phyloP scores from a whole-genome alignment of 2,113 vertebrate genomes.

The Jaculus jaculus region DNA sequence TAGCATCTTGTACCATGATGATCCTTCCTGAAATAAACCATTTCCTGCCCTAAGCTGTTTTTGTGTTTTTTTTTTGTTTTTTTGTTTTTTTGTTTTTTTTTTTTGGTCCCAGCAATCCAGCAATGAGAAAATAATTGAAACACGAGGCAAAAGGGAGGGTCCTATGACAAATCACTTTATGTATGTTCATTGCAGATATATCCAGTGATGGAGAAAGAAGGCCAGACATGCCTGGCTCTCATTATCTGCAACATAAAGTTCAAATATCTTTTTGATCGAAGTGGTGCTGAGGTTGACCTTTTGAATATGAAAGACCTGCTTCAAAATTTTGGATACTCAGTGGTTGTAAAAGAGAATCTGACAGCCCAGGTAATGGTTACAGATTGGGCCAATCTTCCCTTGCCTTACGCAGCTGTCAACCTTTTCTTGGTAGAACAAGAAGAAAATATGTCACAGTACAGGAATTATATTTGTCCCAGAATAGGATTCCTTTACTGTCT shows the following conservation, averaged over 20 bases:
- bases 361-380: constrained; percentile 26
- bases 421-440: background rate
- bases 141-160: background rate
- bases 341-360: constrained; percentile 42
- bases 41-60: too few species aligned
- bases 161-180: background rate
- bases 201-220: constrained; percentile 50
- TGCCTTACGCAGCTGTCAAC: background rate
- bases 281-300: constrained; percentile 42
- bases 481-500: background rate
- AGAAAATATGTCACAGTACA: background rate
- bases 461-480: background rate
- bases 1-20: too few species aligned
- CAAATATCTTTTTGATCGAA: background rate
- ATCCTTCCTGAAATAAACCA: too few species aligned
- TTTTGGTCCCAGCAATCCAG: too few species aligned
- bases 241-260: constrained; percentile 61
- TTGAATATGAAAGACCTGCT: constrained; percentile 44
- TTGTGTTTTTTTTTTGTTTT: too few species aligned
- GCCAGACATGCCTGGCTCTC: constrained; percentile 33
- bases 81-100: too few species aligned
- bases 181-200: constrained; percentile 46
- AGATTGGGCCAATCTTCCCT: background rate
- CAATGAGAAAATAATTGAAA: too few species aligned
- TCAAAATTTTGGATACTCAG: constrained; percentile 46